These are phyloP conservation scores for Zosterops borbonicus DNA, from an alignment of 2,113 vertebrate species.

Conservation along the genomic window DNA sequence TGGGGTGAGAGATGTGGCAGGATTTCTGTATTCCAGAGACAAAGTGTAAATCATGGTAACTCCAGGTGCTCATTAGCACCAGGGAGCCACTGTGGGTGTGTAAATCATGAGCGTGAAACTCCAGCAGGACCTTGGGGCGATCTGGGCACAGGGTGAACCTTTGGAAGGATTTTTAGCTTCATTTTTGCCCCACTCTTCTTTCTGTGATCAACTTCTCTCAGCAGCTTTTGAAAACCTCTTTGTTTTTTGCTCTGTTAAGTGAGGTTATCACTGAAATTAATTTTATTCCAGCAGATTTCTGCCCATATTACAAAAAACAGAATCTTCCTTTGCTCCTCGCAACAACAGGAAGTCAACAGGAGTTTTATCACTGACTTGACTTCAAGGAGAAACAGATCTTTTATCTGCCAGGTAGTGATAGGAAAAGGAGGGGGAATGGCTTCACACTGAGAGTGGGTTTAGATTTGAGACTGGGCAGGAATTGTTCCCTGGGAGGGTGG, in stretches of 20 bases:
- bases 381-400: background rate
- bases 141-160: background rate
- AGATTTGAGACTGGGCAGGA: background rate
- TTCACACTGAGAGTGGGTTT: background rate
- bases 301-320: background rate
- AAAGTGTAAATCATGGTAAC: background rate
- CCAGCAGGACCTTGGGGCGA: background rate
- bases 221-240: background rate
- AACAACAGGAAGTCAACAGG: background rate
- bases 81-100: fast-evolving
- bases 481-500: background rate
- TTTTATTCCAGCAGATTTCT: background rate
- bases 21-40: background rate
- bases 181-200: background rate
- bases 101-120: background rate
- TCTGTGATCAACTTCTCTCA: background rate
- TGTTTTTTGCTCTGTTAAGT: background rate
- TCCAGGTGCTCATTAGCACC: background rate
- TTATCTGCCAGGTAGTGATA: background rate
- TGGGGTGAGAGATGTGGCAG: background rate
- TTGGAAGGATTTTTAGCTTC: background rate
- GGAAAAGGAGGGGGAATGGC: background rate
- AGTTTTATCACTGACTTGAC: background rate
- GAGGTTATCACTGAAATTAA: background rate
- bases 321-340: background rate